Evolutionary conservation across 2,888 invertebrate genomes (phyloP), one percentile per base, ranked within the genome.

Genomic region (Ectobius pallidus): DNA sequence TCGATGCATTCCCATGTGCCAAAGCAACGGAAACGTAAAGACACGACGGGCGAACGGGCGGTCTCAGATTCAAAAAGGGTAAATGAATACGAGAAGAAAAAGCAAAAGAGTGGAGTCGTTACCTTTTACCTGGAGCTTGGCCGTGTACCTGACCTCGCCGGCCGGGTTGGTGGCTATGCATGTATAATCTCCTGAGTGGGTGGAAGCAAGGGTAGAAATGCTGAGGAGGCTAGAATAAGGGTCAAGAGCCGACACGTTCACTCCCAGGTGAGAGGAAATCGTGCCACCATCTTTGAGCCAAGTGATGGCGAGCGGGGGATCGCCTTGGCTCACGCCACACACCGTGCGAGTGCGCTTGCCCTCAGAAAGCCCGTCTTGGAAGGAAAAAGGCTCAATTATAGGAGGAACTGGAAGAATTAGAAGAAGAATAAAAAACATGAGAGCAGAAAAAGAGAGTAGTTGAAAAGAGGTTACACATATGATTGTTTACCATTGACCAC

Each of bases 251-350:
- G 90, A 87, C 81, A 90, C 86, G 85, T 90, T 91, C 81, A 89
- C 90, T 78, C 89, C 89, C 82, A 89, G 84, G 79, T 87, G 85
- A 78, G 88, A 87, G 80, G 89, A 86, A 83, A 91, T 84, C 78
- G 89, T 88, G 82, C 88, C 88, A 81, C 90, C 92, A 85, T 94
- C 93, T 87, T 93, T 93, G 79, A 91, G 89, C 93, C 93, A 94
- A 83, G 88, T 87, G 83, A 94, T 90, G 81, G 88, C 88, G 78
- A 94, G 86, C 78, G 94, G 94, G 80, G 91, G 89, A 85, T 94
- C 94, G 79, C 94, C 92, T 81, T 89, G 88, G 83, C 91, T 91
- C 81, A 92, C 91, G 82, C 92, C 91, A 86, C 92, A 92, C 82
- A 92, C 90, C 82, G 91, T 90, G 84, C 92, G 89, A 79, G 92